phyloP scores from a whole-genome alignment of 2,113 vertebrate species.

The Setophaga coronata region DNA sequence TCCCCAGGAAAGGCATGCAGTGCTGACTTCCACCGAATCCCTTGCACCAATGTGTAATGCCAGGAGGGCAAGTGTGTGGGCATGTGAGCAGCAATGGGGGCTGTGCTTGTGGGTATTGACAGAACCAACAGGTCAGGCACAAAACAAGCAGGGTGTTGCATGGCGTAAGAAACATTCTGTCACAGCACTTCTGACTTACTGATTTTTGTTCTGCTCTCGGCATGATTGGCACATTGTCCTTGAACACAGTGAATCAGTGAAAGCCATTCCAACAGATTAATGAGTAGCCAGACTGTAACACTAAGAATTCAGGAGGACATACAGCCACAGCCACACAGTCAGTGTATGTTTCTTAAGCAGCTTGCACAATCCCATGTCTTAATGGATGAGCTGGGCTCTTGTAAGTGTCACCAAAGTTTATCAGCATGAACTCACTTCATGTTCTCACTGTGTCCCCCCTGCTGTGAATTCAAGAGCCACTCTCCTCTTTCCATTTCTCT shows the following conservation, averaged over 20 bases:
- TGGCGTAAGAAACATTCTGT: not conserved
- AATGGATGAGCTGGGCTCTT: not conserved
- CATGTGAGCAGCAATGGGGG: not conserved
- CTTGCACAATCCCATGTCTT: not conserved
- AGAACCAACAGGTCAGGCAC: fast-evolving
- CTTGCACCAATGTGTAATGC: fast-evolving
- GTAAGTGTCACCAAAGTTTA: fast-evolving
- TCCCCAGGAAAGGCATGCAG: not conserved
- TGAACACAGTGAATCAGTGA: not conserved
- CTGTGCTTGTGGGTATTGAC: too few relatives aligned
- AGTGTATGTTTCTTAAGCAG: not conserved
- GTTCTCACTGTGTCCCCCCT: not conserved
- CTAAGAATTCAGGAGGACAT: not conserved
- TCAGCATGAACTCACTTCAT: not conserved
- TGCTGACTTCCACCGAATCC: not conserved
- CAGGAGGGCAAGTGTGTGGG: not conserved
- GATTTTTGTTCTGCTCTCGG: not conserved
- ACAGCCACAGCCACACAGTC: not conserved
- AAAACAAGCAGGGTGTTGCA: not conserved
- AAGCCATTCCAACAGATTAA: not conserved
- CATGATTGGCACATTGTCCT: fast-evolving
- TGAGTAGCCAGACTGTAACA: not conserved
- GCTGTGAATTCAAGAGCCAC: not conserved
- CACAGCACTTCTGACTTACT: fast-evolving
- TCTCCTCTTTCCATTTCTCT: not conserved